Base-by-base conservation (phyloP, 2,888 invertebrate genomes). In the Ormyrus nitidulus region DNA sequence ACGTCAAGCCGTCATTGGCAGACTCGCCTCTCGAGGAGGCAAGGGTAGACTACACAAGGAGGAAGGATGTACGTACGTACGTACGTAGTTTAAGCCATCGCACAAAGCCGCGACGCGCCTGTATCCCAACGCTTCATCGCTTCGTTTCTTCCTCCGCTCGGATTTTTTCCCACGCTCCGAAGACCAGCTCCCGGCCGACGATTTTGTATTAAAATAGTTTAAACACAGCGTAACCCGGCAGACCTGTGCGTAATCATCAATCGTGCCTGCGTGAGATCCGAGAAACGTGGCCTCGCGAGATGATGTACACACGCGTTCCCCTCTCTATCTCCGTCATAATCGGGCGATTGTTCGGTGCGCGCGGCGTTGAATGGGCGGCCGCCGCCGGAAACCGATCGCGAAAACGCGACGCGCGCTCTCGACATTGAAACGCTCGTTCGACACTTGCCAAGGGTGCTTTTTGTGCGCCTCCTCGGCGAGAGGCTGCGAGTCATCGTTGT, bases 91-190 rank as follows among this genome's bases (percentile, higher is more conserved):
- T 19, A 19, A 84, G 78, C 72, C 83, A 69, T 19, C 77, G 77
- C 80, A 85, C 85, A 85, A 85, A 86, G 84, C 76, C 80, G 74
- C 34, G 34, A 19, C 34, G 19, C 19, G 19, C 19, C 19, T 19
- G 2, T 19, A 1, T 19, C 19, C 19, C 19, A 19, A 19, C 19
- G 19, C 19, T 19, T 19, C 19, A 2, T 19, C 19, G 19, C 19
- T 19, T 19, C 19, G 19, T 19, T 19, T 19, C 19, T 19, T 19
- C 19, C 0, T 19, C 19, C 19, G 19, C 19, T 19, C 19, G 19
- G 19, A 1, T 19, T 19, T 19, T 19, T 19, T 19, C 19, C 2
- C 19, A 19, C 19, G 19, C 19, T 19, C 19, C 19, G 19, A 19
- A 19, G 19, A 19, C 19, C 19, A 19, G 19, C 19, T 19, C 19